Conservation (phyloP, 2,113 vertebrate species). For the Odocoileus virginianus region DNA sequence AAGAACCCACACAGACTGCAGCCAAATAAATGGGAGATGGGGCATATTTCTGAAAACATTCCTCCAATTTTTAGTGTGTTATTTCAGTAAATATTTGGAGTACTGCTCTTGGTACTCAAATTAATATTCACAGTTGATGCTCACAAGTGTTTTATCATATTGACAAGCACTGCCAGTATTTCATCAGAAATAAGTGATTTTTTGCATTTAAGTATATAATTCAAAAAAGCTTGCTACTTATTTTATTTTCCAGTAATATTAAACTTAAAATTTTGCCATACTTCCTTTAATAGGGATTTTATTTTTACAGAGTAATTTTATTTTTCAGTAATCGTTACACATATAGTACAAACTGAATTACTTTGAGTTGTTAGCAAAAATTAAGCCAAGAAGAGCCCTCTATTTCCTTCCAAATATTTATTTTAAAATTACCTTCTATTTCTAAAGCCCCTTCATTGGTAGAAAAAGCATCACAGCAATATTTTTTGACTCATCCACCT, state of each 20-base stretch:
- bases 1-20: background rate
- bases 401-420: background rate
- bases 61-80: background rate
- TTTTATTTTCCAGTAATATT: background rate
- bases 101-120: background rate
- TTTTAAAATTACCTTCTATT: background rate
- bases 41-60: background rate
- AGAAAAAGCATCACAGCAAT: background rate
- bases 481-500: background rate
- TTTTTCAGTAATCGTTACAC: background rate
- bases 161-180: background rate
- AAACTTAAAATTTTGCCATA: background rate
- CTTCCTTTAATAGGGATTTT: background rate
- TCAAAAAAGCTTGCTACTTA: background rate
- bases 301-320: slow-evolving; percentile 13
- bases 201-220: background rate
- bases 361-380: background rate
- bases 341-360: background rate
- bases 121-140: background rate
- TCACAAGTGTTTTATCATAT: background rate
- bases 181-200: background rate
- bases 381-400: background rate
- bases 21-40: background rate
- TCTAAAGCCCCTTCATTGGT: background rate
- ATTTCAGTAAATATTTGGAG: background rate